Evolutionary conservation across 1,140 invertebrate species (phyloP), one percentile per base, ranked within the genome.

Genomic region (Zeugodacus cucurbitae): DNA sequence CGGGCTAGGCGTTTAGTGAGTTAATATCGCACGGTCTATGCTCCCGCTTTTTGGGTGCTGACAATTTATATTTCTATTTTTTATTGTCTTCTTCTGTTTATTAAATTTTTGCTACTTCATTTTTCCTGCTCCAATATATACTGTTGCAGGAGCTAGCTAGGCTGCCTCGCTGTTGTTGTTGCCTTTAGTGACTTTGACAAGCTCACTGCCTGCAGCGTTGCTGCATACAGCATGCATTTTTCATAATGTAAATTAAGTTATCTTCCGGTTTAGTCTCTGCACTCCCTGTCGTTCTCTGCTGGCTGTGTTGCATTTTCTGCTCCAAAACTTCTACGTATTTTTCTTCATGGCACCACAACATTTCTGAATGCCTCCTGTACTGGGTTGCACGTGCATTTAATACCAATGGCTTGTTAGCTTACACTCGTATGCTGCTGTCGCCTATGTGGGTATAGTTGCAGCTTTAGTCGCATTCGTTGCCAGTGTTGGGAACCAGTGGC

Each of bases 241-340:
- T 82, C 41, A 82, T 82, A 82, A 82, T 82, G 37, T 82, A 82
- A 82, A 82, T 82, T 82, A 82, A 82, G 74, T 82, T 82, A 82
- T 82, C 74, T 82, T 82, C 41, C 74, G 74, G 74, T 82, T 44
- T 82, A 29, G 74, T 44, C 37, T 10, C 26, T 82, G 2, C 44
- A 48, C 22, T 29, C 8, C 26, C n/a, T n/a, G 22, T 82, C 41
- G 22, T n/a, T 82, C n/a, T 44, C 41, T 17, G 41, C 20, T 26
- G 74, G 26, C 44, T 10, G 41, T 2, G 37, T 29, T 48, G 34
- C 7, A 11, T 82, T 48, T 29, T 26, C 41, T 26, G 22, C 20
- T 26, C 3, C 41, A 82, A 82, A 34, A 82, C 34, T 82, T 82
- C 34, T 29, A 34, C 7, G n/a, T 48, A 7, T 48, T 82, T 82